Conservation (phyloP, 2,113 vertebrate species). For the Brachypodius melanocephalos region DNA sequence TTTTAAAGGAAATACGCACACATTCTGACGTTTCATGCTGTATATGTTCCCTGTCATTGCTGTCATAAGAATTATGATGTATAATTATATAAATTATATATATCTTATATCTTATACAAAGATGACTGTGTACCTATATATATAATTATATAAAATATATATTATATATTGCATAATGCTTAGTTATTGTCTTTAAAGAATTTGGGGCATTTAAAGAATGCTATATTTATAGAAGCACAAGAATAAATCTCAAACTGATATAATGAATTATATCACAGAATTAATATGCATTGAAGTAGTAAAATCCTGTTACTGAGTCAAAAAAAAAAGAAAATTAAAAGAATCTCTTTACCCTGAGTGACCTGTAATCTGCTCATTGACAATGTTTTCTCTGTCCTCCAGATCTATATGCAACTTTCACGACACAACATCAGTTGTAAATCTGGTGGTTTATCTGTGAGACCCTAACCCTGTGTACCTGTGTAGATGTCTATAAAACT, state of each 20-base stretch:
- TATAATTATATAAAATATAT: neutral
- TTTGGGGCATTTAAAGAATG: too few species aligned
- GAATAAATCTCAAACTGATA: neutral
- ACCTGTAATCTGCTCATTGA: neutral
- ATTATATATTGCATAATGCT: neutral
- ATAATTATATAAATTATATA: neutral
- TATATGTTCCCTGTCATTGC: neutral
- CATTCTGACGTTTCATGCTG: neutral
- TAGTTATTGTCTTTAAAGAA: neutral
- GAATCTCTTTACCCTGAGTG: neutral
- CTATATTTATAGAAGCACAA: neutral
- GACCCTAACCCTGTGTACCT: neutral
- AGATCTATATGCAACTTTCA: neutral
- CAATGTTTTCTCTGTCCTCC: neutral
- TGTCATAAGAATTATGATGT: neutral
- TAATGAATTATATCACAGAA: neutral
- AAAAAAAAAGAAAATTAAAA: neutral
- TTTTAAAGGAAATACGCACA: neutral
- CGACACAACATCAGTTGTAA: too few species aligned
- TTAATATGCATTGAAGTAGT: neutral
- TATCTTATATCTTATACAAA: too few species aligned
- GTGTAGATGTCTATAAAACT: neutral
- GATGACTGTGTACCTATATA: neutral
- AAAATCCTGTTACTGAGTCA: neutral
- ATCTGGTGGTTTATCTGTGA: too few species aligned